These are phyloP conservation scores for Platygyra sinensis DNA, from an alignment of 64 coral and sea anemone species.

Conservation along the genomic window DNA sequence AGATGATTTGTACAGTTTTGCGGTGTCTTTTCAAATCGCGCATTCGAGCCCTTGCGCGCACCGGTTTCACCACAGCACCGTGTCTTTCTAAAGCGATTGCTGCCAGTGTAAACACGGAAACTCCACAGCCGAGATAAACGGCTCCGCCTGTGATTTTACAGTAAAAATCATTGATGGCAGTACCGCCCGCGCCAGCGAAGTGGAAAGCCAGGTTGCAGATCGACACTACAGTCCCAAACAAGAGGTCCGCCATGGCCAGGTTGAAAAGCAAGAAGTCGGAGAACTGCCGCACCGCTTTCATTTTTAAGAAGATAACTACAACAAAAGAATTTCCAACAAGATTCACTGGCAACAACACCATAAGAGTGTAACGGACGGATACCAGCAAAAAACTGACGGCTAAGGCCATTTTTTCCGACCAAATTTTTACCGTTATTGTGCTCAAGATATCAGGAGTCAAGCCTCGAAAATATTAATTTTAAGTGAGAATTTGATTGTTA, in stretches of 20 bases:
- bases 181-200: not conserved
- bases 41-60: not conserved
- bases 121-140: constrained; percentile 38
- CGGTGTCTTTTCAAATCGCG: not conserved
- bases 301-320: constrained; percentile 10
- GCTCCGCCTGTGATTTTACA: constrained; percentile 55
- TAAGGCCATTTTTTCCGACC: not conserved
- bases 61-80: constrained; percentile 31
- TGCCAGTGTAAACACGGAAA: constrained; percentile 47
- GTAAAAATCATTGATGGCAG: constrained; percentile 34
- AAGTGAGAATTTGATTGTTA: not conserved
- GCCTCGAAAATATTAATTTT: not conserved
- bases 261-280: constrained; percentile 39
- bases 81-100: constrained; percentile 56
- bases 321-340: constrained; percentile 55
- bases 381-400: not conserved
- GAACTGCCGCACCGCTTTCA: not conserved
- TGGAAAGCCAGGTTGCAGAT: constrained; percentile 10
- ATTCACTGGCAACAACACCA: constrained; percentile 21
- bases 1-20: constrained; percentile 6
- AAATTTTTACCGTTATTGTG: not conserved
- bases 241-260: constrained; percentile 58
- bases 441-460: not conserved
- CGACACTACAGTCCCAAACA: constrained; percentile 42
- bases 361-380: not conserved